A percentile compares a stretch with the other conserved stretches of the same genome.
Conservation (phyloP, 2,113 vertebrate species). For the Mormyrus iriodes region DNA sequence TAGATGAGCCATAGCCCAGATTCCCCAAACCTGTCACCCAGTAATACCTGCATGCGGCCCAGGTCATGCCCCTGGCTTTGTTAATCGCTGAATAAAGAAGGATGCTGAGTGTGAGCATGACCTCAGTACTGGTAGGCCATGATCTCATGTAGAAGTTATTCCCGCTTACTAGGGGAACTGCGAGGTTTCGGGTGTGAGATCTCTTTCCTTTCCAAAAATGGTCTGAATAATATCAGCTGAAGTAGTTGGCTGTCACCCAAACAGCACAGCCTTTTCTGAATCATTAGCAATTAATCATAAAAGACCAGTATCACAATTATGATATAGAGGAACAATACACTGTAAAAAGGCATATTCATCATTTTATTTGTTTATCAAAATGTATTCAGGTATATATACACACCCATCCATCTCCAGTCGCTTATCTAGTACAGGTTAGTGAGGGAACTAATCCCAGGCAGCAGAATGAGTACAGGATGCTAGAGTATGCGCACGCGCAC, state of each 20-base stretch:
- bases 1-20: background rate
- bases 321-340: background rate
- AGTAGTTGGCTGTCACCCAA: background rate
- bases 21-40: background rate
- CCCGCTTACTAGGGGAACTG: background rate
- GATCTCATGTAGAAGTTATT: conserved; percentile 13
- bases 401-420: background rate
- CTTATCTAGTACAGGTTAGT: background rate
- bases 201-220: background rate
- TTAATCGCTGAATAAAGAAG: background rate
- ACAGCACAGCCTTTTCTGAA: background rate
- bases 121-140: background rate
- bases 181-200: background rate
- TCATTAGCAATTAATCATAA: background rate
- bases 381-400: background rate
- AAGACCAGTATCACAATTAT: background rate
- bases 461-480: background rate
- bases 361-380: background rate
- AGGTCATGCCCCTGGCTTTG: background rate
- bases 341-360: background rate
- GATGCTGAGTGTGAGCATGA: background rate
- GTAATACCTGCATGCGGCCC: background rate
- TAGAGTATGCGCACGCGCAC: background rate
- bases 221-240: background rate
- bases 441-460: background rate